Conservation (phyloP, 2,113 vertebrate genomes). For the Carassius gibelio region DNA sequence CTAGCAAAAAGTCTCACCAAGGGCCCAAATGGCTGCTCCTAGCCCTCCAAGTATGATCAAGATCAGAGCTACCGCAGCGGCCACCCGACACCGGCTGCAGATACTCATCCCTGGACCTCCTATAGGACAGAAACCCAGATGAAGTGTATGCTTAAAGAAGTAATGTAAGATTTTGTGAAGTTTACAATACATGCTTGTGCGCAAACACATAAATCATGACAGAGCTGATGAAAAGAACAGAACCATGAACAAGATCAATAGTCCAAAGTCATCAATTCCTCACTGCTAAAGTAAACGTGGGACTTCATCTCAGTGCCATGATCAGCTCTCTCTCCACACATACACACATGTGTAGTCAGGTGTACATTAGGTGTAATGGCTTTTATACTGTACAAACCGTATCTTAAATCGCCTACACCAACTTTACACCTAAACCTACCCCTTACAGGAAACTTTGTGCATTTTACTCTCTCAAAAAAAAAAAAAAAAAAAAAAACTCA, state of each 20-base stretch:
- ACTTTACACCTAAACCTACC: no score
- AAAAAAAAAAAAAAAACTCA: no score
- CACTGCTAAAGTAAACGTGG: constrained; percentile 66
- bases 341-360: not conserved
- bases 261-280: constrained; percentile 76
- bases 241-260: constrained; percentile 70
- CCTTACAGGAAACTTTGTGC: no score
- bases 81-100: constrained; percentile 72
- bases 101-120: constrained; percentile 73
- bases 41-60: constrained; percentile 74
- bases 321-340: not conserved
- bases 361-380: no score
- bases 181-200: not conserved
- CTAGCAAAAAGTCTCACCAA: constrained; percentile 69
- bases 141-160: not conserved
- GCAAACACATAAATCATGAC: constrained; percentile 24
- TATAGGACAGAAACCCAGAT: constrained; percentile 52
- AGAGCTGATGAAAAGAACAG: constrained; percentile 31
- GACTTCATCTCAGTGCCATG: constrained; percentile 52
- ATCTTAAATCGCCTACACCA: no score
- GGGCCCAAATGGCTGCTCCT: constrained; percentile 76
- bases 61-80: constrained; percentile 66
- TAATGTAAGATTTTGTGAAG: not conserved
- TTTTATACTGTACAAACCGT: no score
- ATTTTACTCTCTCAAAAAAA: no score